A percentile compares a stretch with the other conserved stretches of the same genome.
Conservation (phyloP, 2,888 invertebrate genomes). For the Tinea trinotella region DNA sequence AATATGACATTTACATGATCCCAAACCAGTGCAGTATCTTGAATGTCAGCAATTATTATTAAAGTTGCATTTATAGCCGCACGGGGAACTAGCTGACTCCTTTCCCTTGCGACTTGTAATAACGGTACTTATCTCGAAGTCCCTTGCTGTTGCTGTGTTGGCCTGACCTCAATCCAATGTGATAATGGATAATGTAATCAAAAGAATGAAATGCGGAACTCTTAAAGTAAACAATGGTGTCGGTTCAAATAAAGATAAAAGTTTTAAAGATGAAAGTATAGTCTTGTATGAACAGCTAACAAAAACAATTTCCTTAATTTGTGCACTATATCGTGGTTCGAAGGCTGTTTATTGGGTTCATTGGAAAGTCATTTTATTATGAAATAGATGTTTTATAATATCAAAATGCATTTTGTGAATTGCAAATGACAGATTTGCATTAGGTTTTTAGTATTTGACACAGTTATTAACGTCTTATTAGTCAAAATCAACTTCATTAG, state of each 20-base stretch:
- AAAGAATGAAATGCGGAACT: slow-evolving; percentile 12
- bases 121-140: slow-evolving; percentile 17
- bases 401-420: too few relatives aligned
- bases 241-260: background rate
- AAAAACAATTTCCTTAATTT: too few relatives aligned
- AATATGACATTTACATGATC: slow-evolving; percentile 1
- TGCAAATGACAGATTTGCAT: background rate
- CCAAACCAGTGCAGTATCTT: background rate
- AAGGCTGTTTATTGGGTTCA: too few relatives aligned
- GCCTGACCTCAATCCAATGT: slow-evolving; percentile 13
- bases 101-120: slow-evolving; percentile 15
- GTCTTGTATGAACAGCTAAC: too few relatives aligned
- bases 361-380: too few relatives aligned
- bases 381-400: background rate
- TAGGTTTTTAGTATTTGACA: background rate
- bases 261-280: too few relatives aligned
- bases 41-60: slow-evolving; percentile 13
- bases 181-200: slow-evolving; percentile 15
- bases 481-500: background rate
- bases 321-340: too few relatives aligned
- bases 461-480: background rate
- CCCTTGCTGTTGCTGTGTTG: slow-evolving; percentile 14
- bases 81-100: background rate
- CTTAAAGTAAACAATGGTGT: background rate
- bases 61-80: background rate